These are phyloP conservation scores for Enteromius trimaculatus DNA, from an alignment of 2,797 vertebrate genomes.

Conservation along the genomic window DNA sequence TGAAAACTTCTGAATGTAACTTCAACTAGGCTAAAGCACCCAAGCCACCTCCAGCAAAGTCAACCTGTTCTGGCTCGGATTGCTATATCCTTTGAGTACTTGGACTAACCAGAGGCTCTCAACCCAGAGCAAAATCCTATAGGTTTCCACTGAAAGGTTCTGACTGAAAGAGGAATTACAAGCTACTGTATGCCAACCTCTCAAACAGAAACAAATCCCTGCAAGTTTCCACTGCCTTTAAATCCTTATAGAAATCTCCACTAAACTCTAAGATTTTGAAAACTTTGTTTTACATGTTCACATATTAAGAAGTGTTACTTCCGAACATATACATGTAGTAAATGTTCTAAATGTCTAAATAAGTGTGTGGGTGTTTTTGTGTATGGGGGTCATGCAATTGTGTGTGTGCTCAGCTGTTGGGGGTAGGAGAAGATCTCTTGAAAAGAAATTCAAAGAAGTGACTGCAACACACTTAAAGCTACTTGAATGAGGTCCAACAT, in stretches of 20 bases:
- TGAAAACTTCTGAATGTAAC: background rate
- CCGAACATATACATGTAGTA: background rate
- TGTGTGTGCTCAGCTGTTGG: conserved; percentile 55
- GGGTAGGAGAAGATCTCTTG: conserved; percentile 2
- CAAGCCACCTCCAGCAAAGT: background rate
- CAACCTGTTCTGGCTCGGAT: background rate
- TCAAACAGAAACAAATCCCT: conserved; percentile 4
- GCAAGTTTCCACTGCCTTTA: background rate
- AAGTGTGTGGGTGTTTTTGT: conserved; percentile 18
- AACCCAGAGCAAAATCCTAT: background rate
- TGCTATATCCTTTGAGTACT: background rate
- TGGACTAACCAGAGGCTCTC: background rate
- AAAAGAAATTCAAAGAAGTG: conserved; percentile 25
- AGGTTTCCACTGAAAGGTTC: background rate
- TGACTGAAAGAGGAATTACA: background rate
- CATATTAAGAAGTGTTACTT: background rate
- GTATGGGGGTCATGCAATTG: conserved; percentile 3
- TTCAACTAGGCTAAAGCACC: background rate
- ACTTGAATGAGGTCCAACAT: conserved; percentile 16
- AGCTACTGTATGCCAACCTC: background rate
- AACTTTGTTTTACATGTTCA: background rate
- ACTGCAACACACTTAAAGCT: conserved; percentile 35
- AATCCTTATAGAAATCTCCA: conserved; percentile 3
- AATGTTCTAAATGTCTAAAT: conserved; percentile 23
- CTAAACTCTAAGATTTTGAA: background rate